These are phyloP conservation scores for Sesamia nonagrioides DNA, from an alignment of 1,140 invertebrate species.

Conservation along the genomic window DNA sequence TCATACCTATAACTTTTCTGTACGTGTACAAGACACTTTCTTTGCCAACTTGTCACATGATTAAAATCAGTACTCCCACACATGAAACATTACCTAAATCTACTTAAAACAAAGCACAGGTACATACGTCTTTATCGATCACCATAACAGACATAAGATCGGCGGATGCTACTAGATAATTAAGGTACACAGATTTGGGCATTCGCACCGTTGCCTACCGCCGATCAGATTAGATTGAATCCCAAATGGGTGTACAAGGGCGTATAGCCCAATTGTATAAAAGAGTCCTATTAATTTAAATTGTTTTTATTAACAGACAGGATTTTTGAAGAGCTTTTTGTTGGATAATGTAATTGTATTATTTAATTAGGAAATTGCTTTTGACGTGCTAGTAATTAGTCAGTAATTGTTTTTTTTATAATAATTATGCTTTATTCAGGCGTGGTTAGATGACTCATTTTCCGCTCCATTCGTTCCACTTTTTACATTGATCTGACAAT, in stretches of 20 bases:
- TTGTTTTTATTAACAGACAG: neutral
- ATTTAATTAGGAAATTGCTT: constrained; percentile 4
- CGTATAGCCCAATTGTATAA: constrained; percentile 20
- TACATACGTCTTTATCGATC: constrained; percentile 9
- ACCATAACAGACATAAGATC: constrained; percentile 33
- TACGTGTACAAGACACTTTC: too few relatives aligned
- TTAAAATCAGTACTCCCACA: too few relatives aligned
- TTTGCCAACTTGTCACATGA: too few relatives aligned
- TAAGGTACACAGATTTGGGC: constrained; percentile 47
- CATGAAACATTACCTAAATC: neutral
- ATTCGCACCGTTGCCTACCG: constrained; percentile 35
- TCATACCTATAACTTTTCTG: too few relatives aligned
- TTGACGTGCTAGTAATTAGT: neutral
- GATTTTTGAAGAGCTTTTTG: neutral
- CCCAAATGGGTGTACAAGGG: constrained; percentile 41
- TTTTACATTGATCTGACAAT: too few relatives aligned
- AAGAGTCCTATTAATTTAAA: constrained; percentile 17
- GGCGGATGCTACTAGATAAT: constrained; percentile 30
- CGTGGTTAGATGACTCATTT: too few relatives aligned
- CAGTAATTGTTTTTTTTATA: too few relatives aligned
- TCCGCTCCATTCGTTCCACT: too few relatives aligned
- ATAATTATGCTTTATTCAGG: too few relatives aligned
- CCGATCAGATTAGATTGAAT: constrained; percentile 42
- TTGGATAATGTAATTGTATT: constrained; percentile 3
- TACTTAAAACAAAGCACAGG: neutral